phyloP scores from a whole-genome alignment of 2,888 invertebrate genomes.

The Cremastinae sp. region DNA sequence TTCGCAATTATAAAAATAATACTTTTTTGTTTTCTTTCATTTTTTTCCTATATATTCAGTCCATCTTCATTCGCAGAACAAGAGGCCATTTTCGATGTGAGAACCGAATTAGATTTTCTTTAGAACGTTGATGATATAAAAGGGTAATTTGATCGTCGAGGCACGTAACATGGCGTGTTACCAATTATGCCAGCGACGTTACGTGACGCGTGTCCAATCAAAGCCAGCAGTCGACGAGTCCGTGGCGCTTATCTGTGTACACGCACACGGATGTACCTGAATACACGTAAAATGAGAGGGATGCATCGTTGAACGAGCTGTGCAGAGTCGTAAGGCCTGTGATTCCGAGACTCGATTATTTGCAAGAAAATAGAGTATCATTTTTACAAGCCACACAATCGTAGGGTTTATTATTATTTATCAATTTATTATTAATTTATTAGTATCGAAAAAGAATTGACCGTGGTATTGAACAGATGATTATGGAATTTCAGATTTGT shows the following conservation, averaged over 20 bases:
- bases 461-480: too few species aligned
- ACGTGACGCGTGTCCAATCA: conserved; percentile 56
- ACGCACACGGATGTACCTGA: background rate
- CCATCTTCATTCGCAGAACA: background rate
- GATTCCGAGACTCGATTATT: too few species aligned
- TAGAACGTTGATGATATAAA: conserved; percentile 48
- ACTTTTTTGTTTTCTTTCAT: background rate
- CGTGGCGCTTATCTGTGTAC: background rate
- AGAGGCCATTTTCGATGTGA: conserved; percentile 17
- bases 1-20: background rate
- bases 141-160: conserved; percentile 53
- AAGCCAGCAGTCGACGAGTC: conserved; percentile 17
- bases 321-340: too few species aligned
- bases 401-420: too few species aligned
- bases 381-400: too few species aligned
- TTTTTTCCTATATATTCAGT: conserved; percentile 6
- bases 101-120: conserved; percentile 55
- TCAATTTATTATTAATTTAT: too few species aligned
- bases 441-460: too few species aligned
- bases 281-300: background rate
- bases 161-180: conserved; percentile 54
- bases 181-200: conserved; percentile 50
- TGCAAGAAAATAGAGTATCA: too few species aligned
- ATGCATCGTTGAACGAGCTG: background rate
- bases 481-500: too few species aligned